Conservation (phyloP, 2,113 vertebrate species). For the Phrynosoma platyrhinos region DNA sequence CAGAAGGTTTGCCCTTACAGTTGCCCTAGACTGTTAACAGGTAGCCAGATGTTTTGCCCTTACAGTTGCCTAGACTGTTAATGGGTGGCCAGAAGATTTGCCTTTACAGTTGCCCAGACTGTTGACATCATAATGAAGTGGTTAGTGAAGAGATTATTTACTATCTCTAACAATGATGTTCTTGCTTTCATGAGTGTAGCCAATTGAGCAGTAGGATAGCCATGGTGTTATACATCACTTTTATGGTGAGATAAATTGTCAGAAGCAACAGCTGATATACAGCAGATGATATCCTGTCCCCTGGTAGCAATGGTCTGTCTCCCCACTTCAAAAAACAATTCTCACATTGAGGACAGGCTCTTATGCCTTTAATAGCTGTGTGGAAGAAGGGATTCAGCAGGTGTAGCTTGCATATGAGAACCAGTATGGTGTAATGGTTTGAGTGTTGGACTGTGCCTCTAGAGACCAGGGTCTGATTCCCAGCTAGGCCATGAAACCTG, state of each 20-base stretch:
- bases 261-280: neutral
- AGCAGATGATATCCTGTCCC: neutral
- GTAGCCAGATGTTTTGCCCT: neutral
- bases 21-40: neutral
- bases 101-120: neutral
- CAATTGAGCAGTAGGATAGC: too few species aligned
- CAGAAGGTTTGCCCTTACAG: neutral
- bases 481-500: too few species aligned
- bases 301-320: neutral
- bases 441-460: too few species aligned
- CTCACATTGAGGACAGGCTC: too few species aligned
- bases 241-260: neutral
- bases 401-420: too few species aligned
- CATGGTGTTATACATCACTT: neutral
- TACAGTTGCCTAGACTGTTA: neutral
- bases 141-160: neutral
- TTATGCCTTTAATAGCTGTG: too few species aligned
- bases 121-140: neutral
- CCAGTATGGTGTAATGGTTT: too few species aligned
- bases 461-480: too few species aligned
- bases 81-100: neutral
- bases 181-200: neutral
- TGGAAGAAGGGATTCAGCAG: too few species aligned
- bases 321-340: too few species aligned
- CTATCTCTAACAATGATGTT: neutral